Evolutionary conservation across 2,113 vertebrate genomes (phyloP).

Genomic region (Empidonax traillii): DNA sequence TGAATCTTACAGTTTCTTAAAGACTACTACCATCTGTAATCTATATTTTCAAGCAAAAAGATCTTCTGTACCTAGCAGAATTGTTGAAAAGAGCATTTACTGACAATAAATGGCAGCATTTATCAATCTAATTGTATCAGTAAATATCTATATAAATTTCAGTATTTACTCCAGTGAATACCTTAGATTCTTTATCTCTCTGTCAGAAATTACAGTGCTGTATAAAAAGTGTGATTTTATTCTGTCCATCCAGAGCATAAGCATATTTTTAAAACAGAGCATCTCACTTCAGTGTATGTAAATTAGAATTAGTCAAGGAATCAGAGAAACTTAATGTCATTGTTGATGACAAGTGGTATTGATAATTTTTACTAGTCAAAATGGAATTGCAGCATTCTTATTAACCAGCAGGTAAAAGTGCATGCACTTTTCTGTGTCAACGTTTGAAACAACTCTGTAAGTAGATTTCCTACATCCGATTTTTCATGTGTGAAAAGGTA

Average conservation of each 20-base stretch:
- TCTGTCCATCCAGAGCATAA: not conserved
- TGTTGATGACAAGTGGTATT: not conserved
- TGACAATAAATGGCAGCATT: constrained; percentile 2
- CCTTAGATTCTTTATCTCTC: not conserved
- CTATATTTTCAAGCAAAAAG: not conserved
- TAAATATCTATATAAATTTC: constrained; percentile 1
- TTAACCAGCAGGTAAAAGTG: not conserved
- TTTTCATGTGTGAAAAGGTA: not conserved
- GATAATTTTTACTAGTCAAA: not conserved
- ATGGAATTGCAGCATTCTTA: not conserved
- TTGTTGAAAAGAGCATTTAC: constrained; percentile 40
- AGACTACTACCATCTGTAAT: not conserved
- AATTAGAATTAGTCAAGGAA: not conserved
- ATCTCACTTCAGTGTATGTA: not conserved
- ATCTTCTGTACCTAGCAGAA: not conserved
- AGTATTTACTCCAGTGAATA: constrained; percentile 5
- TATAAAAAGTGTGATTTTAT: not conserved
- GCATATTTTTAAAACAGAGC: not conserved
- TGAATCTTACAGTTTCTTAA: not conserved
- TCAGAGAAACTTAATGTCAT: not conserved
- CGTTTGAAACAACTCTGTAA: not conserved
- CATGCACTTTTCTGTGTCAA: not conserved
- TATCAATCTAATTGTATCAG: constrained; percentile 14
- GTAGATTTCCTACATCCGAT: not conserved
- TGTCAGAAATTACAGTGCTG: not conserved